Conservation (phyloP, 2,888 invertebrate species). For the Cryptocheilus praepositus region DNA sequence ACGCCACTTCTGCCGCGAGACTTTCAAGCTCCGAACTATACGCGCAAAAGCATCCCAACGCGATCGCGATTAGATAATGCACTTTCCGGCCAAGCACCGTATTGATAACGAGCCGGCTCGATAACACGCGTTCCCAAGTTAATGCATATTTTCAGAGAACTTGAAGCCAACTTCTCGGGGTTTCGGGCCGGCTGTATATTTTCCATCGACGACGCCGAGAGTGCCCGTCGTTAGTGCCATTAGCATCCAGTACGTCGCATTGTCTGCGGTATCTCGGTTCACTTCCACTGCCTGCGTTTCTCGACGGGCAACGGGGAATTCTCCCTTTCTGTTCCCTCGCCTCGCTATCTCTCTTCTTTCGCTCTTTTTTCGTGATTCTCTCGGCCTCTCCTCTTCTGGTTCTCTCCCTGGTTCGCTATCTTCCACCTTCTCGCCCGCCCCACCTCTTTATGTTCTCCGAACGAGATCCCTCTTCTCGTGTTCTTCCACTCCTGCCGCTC, state of each 20-base stretch:
- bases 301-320: constrained; percentile 20
- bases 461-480: not conserved
- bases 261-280: constrained; percentile 42
- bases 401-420: not conserved
- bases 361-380: not conserved
- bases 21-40: no score
- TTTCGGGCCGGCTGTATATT: not conserved
- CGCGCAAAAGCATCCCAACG: no score
- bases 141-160: no score
- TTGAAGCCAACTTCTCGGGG: no score
- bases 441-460: not conserved
- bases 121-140: no score
- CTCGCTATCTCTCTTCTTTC: not conserved
- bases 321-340: constrained; percentile 1
- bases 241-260: constrained; percentile 35
- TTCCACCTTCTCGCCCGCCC: not conserved
- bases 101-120: no score
- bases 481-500: constrained; percentile 9
- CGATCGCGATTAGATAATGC: no score
- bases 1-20: no score
- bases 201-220: constrained; percentile 1
- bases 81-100: no score
- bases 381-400: constrained; percentile 16
- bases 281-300: constrained; percentile 32
- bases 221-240: constrained; percentile 9